Base-by-base conservation (phyloP, 2,113 vertebrate genomes). In the Oryzias curvinotus region DNA sequence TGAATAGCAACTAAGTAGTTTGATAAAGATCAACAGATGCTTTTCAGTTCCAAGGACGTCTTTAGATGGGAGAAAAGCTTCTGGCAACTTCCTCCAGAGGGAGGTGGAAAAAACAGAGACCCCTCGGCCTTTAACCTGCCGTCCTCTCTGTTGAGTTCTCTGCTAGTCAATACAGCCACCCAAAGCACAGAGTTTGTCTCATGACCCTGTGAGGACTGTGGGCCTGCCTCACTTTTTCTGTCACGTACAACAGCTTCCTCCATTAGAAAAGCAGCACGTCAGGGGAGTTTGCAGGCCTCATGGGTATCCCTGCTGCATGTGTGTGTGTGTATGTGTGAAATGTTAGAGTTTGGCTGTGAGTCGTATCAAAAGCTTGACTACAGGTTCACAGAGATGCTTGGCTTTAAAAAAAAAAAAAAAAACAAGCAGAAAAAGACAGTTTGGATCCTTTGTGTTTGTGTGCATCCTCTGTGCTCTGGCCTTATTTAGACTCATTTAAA, bases 401-500 rank as follows among this genome's bases (percentile, higher is more conserved):
- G 53, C 62, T 68, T 64, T 30, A n/a, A 73, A 57, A 52, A 77
- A 66, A 75, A 61, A 74, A 66, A 71, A 67, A 64, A 87, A 75
- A 18, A 77, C 72, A 66, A 78, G 84, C 64, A 72, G 57, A 65
- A 52, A 65, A 68, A 69, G 57, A 70, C 49, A 47, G 48, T 53
- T 64, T 0, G n/a, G 36, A 17, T 52, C n/a, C 21, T 67, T 42
- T 48, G 57, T 64, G 53, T 58, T n/a, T 71, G 59, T 70, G 73
- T 71, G 78, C 57, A 43, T 83, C 83, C 77, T 84, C 52, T 75
- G 84, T 80, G 78, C 71, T 73, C 62, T 77, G 77, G 62, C 79
- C 79, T 81, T 87, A 77, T 81, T 87, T 74, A 74, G 66, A 30
- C 83, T 86, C 69, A 86, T 84, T 89, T 85, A 83, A 75, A 82